A percentile compares a stretch with the other conserved stretches of the same genome.
phyloP scores from a whole-genome alignment of 2,113 vertebrate species.

The Anhinga anhinga region DNA sequence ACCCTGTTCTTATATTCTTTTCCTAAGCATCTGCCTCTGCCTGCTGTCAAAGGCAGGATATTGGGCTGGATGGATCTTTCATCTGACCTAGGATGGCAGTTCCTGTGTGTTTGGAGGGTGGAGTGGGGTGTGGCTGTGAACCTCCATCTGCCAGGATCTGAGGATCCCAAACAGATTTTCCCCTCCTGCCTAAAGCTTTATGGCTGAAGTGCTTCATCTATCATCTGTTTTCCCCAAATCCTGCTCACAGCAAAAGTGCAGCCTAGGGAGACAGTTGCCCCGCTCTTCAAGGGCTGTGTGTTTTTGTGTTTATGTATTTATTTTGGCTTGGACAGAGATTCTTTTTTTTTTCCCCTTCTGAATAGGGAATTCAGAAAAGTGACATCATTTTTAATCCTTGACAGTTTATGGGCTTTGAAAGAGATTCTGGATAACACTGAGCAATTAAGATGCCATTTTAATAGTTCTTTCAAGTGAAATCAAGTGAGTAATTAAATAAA shows the following conservation, averaged over 20 bases:
- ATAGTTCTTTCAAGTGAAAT: slow-evolving; percentile 74
- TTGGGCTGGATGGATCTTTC: background rate
- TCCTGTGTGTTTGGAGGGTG: background rate
- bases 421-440: slow-evolving; percentile 56
- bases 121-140: background rate
- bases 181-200: background rate
- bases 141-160: background rate
- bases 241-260: background rate
- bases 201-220: background rate
- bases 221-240: background rate
- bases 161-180: background rate
- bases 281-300: background rate
- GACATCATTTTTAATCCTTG: slow-evolving; percentile 66
- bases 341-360: background rate
- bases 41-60: slow-evolving; percentile 11
- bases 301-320: slow-evolving; percentile 11
- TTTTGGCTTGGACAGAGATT: slow-evolving; percentile 1
- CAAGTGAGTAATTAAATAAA: slow-evolving; percentile 70
- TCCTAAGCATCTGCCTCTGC: background rate
- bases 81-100: background rate
- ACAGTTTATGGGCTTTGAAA: slow-evolving; percentile 65
- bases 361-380: slow-evolving; percentile 41
- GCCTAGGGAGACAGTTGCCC: background rate
- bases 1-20: background rate
- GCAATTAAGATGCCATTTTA: slow-evolving; percentile 75